Base-by-base conservation (phyloP, 1,140 invertebrate genomes). In the Myzus persicae region DNA sequence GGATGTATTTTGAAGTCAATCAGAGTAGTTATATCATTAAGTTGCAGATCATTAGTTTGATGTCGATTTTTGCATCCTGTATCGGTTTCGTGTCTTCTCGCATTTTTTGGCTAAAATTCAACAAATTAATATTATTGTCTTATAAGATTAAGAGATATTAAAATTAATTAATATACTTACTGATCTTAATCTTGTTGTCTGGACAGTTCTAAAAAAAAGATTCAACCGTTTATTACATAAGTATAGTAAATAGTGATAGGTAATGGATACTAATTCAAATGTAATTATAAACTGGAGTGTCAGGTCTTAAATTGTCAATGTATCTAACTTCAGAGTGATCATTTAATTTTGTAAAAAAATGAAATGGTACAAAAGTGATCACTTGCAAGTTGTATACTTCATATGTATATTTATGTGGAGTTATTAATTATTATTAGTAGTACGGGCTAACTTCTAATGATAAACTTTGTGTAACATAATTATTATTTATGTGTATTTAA, bases 141-240 rank as follows among this genome's bases (percentile, higher is more conserved):
- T 38, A 38, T n/a, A 1, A n/a, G n/a, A 36, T 4, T 36, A n/a
- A 6, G 2, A 22, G 11, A 48, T 0, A 22, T 22, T 67, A n/a
- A 42, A 40, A 84, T 84, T 4, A 26, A 42, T 40, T 7, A 7
- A 87, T 87, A n/a, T 48, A 88, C 81, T 93, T 54, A 54, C 81
- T 84, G 26, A 7, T 22, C 18, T 93, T 93, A 36, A 44, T 44
- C 6, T 93, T 82, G 18, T 93, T 18, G 1, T 38, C 7, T 3
- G 91, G 91, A 31, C 91, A 93, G 46, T 82, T 85, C 91, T 93
- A 54, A 93, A 93, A 84, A 48, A 82, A 84, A 51, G 40, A 46
- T 82, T 36, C 8, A 40, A 31, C 24, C 38, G 31, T 44, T 36
- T 76, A 91, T n/a, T 31, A 76, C 11, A n/a, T n/a, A n/a, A n/a